Evolutionary conservation across 2,797 vertebrate species (phyloP).

Genomic region (Margarornis squamiger): DNA sequence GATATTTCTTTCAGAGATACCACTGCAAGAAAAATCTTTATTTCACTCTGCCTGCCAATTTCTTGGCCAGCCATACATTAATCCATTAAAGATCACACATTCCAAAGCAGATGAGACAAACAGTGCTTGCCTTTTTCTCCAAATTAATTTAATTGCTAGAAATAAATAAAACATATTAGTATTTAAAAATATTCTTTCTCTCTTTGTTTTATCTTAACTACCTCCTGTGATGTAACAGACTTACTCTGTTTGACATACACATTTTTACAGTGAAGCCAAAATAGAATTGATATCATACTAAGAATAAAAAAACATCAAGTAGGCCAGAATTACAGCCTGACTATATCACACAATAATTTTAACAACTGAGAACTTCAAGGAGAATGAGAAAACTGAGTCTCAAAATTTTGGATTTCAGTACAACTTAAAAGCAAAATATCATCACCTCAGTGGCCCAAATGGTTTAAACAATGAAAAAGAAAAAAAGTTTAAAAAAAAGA

Average conservation of each 20-base stretch:
- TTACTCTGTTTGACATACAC: neutral
- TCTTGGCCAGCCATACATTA: neutral
- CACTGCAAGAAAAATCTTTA: neutral
- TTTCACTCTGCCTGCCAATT: neutral
- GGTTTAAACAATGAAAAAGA: neutral
- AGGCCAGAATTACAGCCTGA: neutral
- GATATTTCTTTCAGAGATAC: neutral
- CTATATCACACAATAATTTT: neutral
- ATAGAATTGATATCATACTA: neutral
- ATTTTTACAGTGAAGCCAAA: neutral
- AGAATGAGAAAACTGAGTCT: neutral
- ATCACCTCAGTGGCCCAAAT: neutral
- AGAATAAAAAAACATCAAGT: neutral
- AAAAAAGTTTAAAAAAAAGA: too few species aligned
- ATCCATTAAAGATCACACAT: neutral
- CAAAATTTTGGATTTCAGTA: neutral
- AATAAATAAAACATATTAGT: neutral
- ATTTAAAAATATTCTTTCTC: neutral
- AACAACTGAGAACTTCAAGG: neutral
- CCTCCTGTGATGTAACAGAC: neutral
- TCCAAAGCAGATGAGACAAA: neutral
- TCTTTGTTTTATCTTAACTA: neutral
- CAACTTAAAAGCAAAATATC: neutral
- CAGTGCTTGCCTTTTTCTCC: neutral
- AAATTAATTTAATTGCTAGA: neutral